Conservation (phyloP, 2,888 invertebrate species). For the Dione vanillae region DNA sequence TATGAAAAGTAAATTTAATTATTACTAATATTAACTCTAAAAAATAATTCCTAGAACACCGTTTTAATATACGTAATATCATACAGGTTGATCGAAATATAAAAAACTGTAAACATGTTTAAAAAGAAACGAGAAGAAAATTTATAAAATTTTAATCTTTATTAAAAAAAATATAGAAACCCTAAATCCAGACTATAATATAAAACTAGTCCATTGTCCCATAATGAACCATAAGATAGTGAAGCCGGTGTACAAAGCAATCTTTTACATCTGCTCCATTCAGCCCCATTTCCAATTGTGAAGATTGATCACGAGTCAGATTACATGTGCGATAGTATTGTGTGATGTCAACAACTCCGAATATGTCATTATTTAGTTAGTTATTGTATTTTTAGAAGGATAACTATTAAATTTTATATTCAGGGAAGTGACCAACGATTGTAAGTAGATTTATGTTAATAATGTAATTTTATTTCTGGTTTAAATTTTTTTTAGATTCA, state of each 20-base stretch:
- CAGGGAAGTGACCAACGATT: background rate
- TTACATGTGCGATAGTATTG: constrained; percentile 52
- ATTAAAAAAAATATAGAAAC: background rate
- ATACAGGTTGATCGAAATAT: too few relatives aligned
- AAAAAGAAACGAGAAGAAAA: too few relatives aligned
- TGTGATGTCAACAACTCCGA: constrained; percentile 46
- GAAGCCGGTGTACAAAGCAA: constrained; percentile 43
- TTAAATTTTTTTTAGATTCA: too few relatives aligned
- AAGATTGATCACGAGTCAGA: constrained; percentile 53
- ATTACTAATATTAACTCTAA: too few relatives aligned
- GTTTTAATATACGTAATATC: too few relatives aligned
- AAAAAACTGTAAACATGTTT: too few relatives aligned
- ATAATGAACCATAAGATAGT: constrained; percentile 30
- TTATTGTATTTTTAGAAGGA: constrained; percentile 14
- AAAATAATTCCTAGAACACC: too few relatives aligned
- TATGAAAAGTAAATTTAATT: too few relatives aligned
- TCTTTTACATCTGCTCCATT: constrained; percentile 51
- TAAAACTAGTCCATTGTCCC: constrained; percentile 9
- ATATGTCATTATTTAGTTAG: constrained; percentile 17
- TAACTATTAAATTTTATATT: constrained; percentile 4
- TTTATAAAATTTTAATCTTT: background rate
- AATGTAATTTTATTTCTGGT: too few relatives aligned
- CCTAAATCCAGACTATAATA: constrained; percentile 8
- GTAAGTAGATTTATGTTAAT: background rate
- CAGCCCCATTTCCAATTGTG: constrained; percentile 50